Percentiles rank a stretch among this genome's conserved stretches.
Conservation (phyloP, 2,113 vertebrate genomes). For the Phylloscopus whistleri region DNA sequence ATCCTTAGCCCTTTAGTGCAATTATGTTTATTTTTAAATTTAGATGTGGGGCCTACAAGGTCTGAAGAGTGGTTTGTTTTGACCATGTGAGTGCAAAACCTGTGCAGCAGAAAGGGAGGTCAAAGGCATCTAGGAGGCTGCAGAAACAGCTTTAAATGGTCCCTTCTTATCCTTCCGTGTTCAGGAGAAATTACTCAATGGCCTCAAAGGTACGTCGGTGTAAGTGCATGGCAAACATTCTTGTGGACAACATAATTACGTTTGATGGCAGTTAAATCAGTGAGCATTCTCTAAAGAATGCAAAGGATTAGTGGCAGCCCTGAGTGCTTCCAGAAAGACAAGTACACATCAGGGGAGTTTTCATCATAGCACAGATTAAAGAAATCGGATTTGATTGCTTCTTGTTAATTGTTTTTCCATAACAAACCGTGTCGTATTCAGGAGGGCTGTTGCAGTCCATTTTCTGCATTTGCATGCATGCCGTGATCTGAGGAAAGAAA, state of each 20-base stretch:
- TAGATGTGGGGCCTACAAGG: background rate
- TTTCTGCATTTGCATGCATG: background rate
- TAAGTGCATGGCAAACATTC: constrained; percentile 20
- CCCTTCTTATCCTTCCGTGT: background rate
- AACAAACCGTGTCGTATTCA: background rate
- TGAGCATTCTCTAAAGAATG: constrained; percentile 35
- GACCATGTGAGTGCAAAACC: fast-evolving
- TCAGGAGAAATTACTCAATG: background rate
- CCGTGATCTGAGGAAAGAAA: background rate
- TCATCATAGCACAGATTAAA: constrained; percentile 33
- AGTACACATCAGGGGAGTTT: constrained; percentile 1
- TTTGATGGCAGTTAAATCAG: constrained; percentile 28
- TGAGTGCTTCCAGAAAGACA: constrained; percentile 45
- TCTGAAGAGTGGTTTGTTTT: background rate
- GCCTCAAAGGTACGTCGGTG: background rate
- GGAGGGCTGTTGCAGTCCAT: background rate
- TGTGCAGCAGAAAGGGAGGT: background rate
- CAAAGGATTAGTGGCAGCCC: constrained; percentile 22
- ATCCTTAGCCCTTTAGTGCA: background rate
- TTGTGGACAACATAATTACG: background rate
- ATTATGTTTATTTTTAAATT: background rate
- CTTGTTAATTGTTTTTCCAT: constrained; percentile 39
- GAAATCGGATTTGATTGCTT: background rate
- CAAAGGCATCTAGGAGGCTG: background rate
- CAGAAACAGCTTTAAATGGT: background rate